Evolutionary conservation across 2,888 invertebrate genomes (phyloP).

Genomic region (Polyommatus iphigenia): DNA sequence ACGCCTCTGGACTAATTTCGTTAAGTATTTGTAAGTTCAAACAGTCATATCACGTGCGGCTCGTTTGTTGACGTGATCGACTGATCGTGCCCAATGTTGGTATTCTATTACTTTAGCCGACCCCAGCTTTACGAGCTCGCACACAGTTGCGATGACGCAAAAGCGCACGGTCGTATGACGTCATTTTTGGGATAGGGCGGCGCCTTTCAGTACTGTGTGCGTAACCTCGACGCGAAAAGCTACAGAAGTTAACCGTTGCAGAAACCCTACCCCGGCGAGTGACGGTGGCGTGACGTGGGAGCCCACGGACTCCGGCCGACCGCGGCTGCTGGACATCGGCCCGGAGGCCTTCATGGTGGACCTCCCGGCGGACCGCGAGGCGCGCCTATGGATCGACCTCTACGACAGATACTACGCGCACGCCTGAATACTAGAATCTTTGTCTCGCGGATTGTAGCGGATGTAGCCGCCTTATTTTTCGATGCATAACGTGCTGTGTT

Average conservation of each 20-base stretch:
- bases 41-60: background rate
- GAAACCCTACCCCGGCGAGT: constrained; percentile 52
- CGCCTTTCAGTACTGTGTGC: background rate
- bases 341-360: constrained; percentile 54
- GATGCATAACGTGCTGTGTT: background rate
- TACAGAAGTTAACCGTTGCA: constrained; percentile 38
- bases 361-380: constrained; percentile 49
- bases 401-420: constrained; percentile 59
- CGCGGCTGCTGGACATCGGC: constrained; percentile 58
- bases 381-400: constrained; percentile 61
- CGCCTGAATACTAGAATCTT: background rate
- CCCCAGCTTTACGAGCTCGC: background rate
- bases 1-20: constrained; percentile 66
- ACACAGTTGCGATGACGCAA: no score
- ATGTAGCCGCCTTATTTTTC: background rate
- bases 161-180: background rate
- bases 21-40: constrained; percentile 63
- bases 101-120: background rate
- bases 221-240: background rate
- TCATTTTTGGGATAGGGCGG: background rate
- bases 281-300: constrained; percentile 52
- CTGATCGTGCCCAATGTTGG: background rate
- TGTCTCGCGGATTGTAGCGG: background rate
- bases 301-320: constrained; percentile 46
- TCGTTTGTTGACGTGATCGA: background rate